Conservation (phyloP, 2,113 vertebrate species). For the Phylloscopus whistleri region DNA sequence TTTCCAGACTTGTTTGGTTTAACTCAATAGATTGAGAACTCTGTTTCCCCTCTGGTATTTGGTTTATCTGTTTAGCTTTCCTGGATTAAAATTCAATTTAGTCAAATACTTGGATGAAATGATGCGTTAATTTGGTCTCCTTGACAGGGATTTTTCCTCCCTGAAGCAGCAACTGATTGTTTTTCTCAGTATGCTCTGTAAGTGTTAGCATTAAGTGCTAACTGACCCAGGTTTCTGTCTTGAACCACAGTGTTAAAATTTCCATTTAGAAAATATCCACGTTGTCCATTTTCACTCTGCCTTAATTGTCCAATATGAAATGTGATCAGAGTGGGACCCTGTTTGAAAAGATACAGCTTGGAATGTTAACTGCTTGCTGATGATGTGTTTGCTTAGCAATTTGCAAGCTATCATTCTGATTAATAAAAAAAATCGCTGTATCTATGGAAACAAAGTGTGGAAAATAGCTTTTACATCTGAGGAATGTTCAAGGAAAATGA, state of each 20-base stretch:
- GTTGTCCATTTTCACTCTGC: not conserved
- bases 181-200: not conserved
- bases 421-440: constrained; percentile 29
- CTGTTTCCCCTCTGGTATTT: not conserved
- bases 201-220: not conserved
- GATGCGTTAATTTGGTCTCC: not conserved
- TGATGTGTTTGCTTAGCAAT: constrained; percentile 44
- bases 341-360: not conserved
- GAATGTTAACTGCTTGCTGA: not conserved
- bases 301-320: not conserved
- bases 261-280: not conserved
- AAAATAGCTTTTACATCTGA: constrained; percentile 46
- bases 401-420: constrained; percentile 39
- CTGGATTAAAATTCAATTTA: constrained; percentile 38
- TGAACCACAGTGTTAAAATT: not conserved
- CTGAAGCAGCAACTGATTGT: not conserved
- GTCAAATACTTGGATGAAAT: constrained; percentile 14
- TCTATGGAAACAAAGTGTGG: constrained; percentile 62
- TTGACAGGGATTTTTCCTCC: not conserved
- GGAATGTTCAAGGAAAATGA: constrained; percentile 13
- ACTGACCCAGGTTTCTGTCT: not conserved
- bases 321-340: not conserved
- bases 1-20: constrained; percentile 9
- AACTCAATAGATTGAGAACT: not conserved
- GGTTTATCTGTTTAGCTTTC: not conserved